Evolutionary conservation across 2,797 vertebrate species (phyloP), one percentile per base, ranked within the genome.

Genomic region (Pogonophryne albipinna): DNA sequence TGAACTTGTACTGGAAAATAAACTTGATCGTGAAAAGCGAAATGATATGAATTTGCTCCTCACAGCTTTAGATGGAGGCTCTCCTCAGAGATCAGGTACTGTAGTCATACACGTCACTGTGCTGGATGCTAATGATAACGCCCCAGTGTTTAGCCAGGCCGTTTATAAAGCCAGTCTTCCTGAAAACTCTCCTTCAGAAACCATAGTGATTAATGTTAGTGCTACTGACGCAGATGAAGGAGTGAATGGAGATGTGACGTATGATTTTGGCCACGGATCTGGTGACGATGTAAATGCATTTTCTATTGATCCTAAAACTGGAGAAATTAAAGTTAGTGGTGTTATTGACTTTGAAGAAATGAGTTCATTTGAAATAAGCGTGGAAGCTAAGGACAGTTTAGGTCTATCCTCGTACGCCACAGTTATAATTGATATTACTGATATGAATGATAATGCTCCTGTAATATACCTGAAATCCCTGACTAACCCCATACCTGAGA

Each of bases 61-160:
- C 0, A 86, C 90, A 41, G 87, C 90, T 63, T 10, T 82, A 5
- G 89, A 91, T 10, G 89, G 89, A 1, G 90, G 89, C 2, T 84
- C 82, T 71, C 86, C 89, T 71, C 87, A 81, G 71, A 83, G 78
- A 85, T 88, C 89, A 46, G 86, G 86, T 6, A 80, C 85, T 0
- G 86, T 76, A 15, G 75, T 74, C 14, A 86, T 91, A 11, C 31
- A 34, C 31, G 31, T 34, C 4, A 85, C 79, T 82, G 87, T 91
- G 2, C 78, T 93, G 0, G 94, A 95, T 73, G 90, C 91, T 42
- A 95, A 95, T 60, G 93, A 95, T 78, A 94, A 95, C 59, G 87
- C 82, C 4, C 93, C 94, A 0, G 63, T 91, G n/a, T 95, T 95
- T 44, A 91, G 53, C 31, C 82, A 94, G 68, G 49, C 79, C 6